Base-by-base conservation (phyloP, 2,888 invertebrate genomes). In the Cheilosia scutellata region DNA sequence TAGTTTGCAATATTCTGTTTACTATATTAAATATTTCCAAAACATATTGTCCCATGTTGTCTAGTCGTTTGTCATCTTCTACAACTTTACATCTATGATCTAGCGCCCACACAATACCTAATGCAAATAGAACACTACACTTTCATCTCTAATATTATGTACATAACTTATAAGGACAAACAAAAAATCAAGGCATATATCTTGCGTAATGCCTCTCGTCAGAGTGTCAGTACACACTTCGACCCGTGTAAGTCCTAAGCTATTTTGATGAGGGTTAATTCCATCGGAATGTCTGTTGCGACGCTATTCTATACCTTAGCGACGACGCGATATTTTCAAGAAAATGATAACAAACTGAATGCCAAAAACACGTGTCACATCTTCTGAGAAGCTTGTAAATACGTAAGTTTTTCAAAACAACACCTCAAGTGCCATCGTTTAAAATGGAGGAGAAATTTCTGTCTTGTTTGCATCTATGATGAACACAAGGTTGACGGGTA, bases 201-300 rank as follows among this genome's bases (percentile, higher is more conserved):
- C 70, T 25, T 33, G 55, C 70, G 37, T 70, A 70, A 70, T 57
- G 47, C 57, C 44, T 6, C 44, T 51, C 27, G 29, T 51, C 20
- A 16, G 25, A 27, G 37, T 27, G 16, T 44, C 4, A 4, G 29
- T 29, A 29, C n/a, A 58, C 40, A 27, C 25, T 33, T 20, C 47
- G 47, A 65, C 37, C 25, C 65, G 49, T 49, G 37, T 65, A 37
- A 65, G 33, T 72, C 40, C 20, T 51, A 51, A 63, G 74, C 62
- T 44, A 20, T 42, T 62, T 63, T 74, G 72, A 63, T 53, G 72
- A 53, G 51, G 72, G 72, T 74, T 63, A 63, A 53, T 62, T 25
- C 31, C 53, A 40, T 31, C 0, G 51, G 40, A 25, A 27, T 63
- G 55, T 9, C 11, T 51, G 13, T 25, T 62, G 40, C 37, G 20